Conservation (phyloP, 2,888 invertebrate genomes). For the Petrolisthes cinctipes region DNA sequence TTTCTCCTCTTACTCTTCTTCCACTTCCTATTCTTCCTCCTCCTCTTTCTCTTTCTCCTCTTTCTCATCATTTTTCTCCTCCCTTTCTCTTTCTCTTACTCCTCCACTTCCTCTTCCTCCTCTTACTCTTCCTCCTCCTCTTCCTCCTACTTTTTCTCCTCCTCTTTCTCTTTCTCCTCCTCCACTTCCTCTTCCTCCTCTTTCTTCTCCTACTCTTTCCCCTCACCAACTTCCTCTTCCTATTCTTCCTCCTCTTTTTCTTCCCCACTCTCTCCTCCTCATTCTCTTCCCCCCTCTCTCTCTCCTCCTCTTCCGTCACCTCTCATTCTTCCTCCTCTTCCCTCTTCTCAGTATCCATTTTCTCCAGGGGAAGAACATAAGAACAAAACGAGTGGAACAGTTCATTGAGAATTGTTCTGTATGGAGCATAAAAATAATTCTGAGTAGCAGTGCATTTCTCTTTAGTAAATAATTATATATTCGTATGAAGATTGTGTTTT, state of each 20-base stretch:
- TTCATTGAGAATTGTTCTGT: too few relatives aligned
- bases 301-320: constrained; percentile 9
- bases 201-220: background rate
- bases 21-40: background rate
- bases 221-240: background rate
- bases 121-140: background rate
- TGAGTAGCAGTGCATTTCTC: too few relatives aligned
- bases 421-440: too few relatives aligned
- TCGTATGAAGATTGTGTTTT: too few relatives aligned
- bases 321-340: too few relatives aligned
- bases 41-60: background rate
- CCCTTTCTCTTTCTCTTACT: background rate
- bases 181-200: background rate
- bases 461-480: too few relatives aligned
- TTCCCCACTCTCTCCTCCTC: background rate
- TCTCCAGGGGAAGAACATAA: too few relatives aligned
- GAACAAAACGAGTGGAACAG: too few relatives aligned
- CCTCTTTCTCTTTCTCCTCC: too few relatives aligned
- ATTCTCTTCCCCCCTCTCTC: background rate
- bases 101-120: background rate
- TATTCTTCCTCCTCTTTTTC: background rate
- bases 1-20: background rate
- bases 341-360: too few relatives aligned
- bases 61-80: background rate
- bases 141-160: too few relatives aligned